Base-by-base conservation (phyloP, 92 coral and sea anemone species). In the Metridium senile region DNA sequence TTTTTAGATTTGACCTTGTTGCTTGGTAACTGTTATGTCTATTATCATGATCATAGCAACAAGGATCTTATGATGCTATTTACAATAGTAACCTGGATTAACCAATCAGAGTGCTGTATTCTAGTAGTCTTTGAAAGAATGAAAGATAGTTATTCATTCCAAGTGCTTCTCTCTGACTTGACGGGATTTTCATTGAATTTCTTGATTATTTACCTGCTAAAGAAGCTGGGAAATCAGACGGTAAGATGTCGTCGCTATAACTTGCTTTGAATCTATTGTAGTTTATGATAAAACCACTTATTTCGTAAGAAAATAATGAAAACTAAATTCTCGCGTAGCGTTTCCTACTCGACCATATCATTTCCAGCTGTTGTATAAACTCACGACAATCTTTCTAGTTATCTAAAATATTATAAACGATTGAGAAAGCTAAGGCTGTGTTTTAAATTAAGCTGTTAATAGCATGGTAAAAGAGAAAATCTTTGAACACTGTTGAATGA, bases 11-110 rank as follows among this genome's bases (percentile, higher is more conserved):
- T 39, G 58, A 0, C 25, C 25, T 11, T 33, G 91, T 87, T 83
- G 84, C 93, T 58, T 28, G 64, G 93, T 74, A 81, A 82, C 87
- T 71, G n/a, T 10, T 0, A 47, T 34, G 53, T 35, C 49, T 84
- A 82, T 88, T 88, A 85, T 70, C 83, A 70, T 84, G 80, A 85
- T 70, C 83, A 70, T 84, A 84, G 93, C 93, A 88, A 88, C 93
- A 70, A 70, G 58, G 76, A 69, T 49, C 32, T 30, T 68, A 39
- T 33, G 20, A 31, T 25, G 71, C 65, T 77, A 77, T 77, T 77
- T 77, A 77, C 82, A 67, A 63, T 77, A 66, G 72, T 68, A 58
- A 77, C 82, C 63, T n/a, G 66, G 25, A 67, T 25, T 53, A 32
- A 67, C 82, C 82, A 77, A 77, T 77, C 75, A 77, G 31, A 53